Conservation (phyloP, 2,113 vertebrate species). For the Oxyura jamaicensis region DNA sequence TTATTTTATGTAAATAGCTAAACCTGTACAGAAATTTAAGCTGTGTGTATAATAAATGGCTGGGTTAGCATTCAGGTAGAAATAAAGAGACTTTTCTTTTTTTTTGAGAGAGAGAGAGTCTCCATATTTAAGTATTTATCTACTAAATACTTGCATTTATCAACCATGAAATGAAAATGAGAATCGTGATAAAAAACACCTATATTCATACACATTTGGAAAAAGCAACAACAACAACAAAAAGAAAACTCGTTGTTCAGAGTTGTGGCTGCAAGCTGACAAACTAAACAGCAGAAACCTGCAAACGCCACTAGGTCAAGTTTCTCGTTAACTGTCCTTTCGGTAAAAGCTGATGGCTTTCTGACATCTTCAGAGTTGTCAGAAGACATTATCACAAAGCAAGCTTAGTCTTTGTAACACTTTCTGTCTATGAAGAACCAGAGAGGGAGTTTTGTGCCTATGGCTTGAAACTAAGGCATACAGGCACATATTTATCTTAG, state of each 20-base stretch:
- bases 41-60: background rate
- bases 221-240: background rate
- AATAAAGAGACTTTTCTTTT: background rate
- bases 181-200: background rate
- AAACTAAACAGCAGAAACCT: conserved; percentile 28
- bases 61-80: background rate
- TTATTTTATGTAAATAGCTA: background rate
- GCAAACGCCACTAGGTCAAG: conserved; percentile 27
- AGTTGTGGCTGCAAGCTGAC: background rate
- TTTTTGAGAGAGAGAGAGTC: background rate
- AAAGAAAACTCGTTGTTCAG: background rate
- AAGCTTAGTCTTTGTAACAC: conserved; percentile 2
- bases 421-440: conserved; percentile 11
- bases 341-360: conserved; percentile 12
- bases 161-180: background rate
- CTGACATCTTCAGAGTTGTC: conserved; percentile 46
- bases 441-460: conserved; percentile 18
- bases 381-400: conserved; percentile 39
- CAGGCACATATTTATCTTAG: conserved; percentile 17
- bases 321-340: conserved; percentile 5
- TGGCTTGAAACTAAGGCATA: conserved; percentile 23
- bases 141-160: background rate
- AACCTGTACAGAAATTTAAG: background rate
- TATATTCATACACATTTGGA: background rate
- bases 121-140: background rate